Evolutionary conservation across 2,888 invertebrate species (phyloP), one percentile per base, ranked within the genome.

Genomic region (Furcula furcula): DNA sequence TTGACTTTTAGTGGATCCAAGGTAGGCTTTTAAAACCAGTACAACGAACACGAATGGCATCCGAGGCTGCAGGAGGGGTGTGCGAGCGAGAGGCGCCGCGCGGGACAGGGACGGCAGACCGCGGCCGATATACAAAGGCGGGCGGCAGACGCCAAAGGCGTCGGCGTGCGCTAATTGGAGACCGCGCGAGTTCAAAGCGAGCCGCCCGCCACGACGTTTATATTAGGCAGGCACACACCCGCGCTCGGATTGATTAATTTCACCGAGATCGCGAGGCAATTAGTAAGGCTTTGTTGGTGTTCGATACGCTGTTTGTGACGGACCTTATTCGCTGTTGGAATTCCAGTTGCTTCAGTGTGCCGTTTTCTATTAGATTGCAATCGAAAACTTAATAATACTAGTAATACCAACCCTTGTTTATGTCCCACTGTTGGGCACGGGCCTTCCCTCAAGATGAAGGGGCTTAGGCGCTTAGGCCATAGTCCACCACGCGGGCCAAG

Each of bases 121-220:
- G 73, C 71, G 73, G 76, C 63, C 62, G 63, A 54, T 61, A n/a
- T n/a, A 68, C 75, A 75, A 79, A 80, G 18, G 76, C 73, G 69
- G 70, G 73, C 86, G 85, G 85, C 77, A 60, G 70, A 73, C 77
- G 80, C 82, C 82, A 86, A 88, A 88, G 87, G 87, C 86, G 77
- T 75, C 87, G 88, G 88, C 76, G 65, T 57, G 40, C 79, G 83
- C 84, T 88, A 88, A 88, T 88, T 88, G 88, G 88, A 85, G 85
- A 76, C 72, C 68, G 75, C 76, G 71, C 68, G 64, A 76, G 74
- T 75, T 85, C 87, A 88, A 88, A 88, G 81, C 61, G 46, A 65
- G 73, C 83, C 79, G 81, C 55, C 56, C 65, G 69, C 52, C 62
- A 58, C 84, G 76, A 86, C 88, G 83, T 86, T 85, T 86, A 86